Conservation (phyloP, 2,113 vertebrate genomes). For the Pyrgilauda ruficollis region DNA sequence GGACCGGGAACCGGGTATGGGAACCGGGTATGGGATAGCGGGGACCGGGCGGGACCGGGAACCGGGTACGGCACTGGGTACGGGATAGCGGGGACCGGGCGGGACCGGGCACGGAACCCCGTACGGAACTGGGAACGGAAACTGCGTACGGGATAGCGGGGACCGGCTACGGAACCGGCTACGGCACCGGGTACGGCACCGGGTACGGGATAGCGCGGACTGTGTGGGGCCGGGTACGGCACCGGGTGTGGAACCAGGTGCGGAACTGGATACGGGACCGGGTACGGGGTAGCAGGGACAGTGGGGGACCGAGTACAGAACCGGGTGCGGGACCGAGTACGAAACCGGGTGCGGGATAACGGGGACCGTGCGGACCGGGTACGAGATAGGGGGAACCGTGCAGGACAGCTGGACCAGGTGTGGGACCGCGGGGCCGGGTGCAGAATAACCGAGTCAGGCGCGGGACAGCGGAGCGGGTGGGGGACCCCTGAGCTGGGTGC, state of each 20-base stretch:
- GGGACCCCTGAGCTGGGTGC: neutral
- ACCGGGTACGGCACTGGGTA: neutral
- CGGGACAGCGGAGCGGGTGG: too few relatives aligned
- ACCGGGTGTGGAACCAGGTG: too few relatives aligned
- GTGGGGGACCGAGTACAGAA: neutral
- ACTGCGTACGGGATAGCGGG: neutral
- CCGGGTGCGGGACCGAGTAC: neutral
- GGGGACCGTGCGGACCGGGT: neutral
- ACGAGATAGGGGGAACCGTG: too few relatives aligned
- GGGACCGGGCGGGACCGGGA: too few relatives aligned
- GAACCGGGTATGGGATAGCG: neutral
- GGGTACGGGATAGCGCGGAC: neutral
- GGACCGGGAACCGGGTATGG: neutral
- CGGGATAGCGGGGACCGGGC: neutral
- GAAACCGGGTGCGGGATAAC: too few relatives aligned
- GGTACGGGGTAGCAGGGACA: neutral
- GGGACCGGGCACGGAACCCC: neutral
- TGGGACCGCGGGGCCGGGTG: too few relatives aligned
- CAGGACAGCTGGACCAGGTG: neutral
- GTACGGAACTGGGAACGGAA: neutral
- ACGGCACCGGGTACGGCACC: neutral
- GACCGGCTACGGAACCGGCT: neutral
- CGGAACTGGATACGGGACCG: neutral
- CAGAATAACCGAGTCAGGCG: neutral
- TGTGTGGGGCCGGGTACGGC: too few relatives aligned